Evolutionary conservation across 37 sponge, comb jelly and placozoan species (phyloP).

Genomic region (Lycopodina hypogea): DNA sequence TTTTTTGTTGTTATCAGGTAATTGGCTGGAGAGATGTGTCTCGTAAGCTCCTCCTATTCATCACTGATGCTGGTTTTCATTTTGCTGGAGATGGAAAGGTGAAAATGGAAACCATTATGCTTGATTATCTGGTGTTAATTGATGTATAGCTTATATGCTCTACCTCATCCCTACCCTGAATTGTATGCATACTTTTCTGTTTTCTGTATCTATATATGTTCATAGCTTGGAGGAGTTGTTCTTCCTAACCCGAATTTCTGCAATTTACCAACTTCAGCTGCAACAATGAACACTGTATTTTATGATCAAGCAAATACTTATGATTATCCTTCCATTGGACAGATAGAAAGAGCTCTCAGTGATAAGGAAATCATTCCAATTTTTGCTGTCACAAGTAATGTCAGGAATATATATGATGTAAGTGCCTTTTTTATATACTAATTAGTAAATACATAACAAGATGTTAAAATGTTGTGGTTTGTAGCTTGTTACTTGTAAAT

Average conservation of each 20-base stretch:
- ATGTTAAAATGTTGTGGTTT: no score
- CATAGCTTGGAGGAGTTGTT: slow-evolving; percentile 1
- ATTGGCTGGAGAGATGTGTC: no score
- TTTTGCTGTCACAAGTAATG: no score
- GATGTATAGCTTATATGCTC: background rate
- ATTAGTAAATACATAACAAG: background rate
- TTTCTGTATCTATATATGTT: no score
- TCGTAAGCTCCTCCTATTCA: no score
- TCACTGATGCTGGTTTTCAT: no score
- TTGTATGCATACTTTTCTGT: no score
- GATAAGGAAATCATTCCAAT: slow-evolving; percentile 71
- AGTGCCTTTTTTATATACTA: background rate
- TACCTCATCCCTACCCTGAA: no score
- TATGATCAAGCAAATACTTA: slow-evolving; percentile 8
- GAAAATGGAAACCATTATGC: background rate
- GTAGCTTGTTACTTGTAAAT: background rate
- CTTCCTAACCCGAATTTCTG: background rate
- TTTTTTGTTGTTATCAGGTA: no score
- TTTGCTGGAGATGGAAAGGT: slow-evolving; percentile 94
- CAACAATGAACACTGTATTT: background rate
- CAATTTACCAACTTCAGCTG: background rate
- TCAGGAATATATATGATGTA: no score
- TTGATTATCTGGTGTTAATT: no score
- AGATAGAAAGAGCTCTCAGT: slow-evolving; percentile 46
- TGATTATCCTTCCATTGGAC: slow-evolving; percentile 86